Conservation (phyloP, 2,888 invertebrate species). For the Drosophila ochracea region DNA sequence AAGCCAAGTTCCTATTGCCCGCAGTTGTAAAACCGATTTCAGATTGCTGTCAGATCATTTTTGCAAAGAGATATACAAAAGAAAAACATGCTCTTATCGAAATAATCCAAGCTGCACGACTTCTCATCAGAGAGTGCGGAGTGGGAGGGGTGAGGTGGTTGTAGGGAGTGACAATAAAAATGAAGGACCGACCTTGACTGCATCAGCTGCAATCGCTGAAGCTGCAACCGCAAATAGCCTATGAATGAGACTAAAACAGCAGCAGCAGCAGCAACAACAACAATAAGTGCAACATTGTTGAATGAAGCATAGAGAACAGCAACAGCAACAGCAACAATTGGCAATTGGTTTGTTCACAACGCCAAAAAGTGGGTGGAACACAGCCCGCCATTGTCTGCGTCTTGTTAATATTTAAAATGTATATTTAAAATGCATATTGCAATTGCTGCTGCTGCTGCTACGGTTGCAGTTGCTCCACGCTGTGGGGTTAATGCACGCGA, state of each 20-base stretch:
- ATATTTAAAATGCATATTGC: slow-evolving; percentile 52
- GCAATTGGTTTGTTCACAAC: slow-evolving; percentile 31
- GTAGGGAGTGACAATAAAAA: slow-evolving; percentile 13
- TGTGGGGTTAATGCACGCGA: slow-evolving; percentile 72
- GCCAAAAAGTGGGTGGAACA: slow-evolving; percentile 60
- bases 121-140: slow-evolving; percentile 15
- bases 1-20: slow-evolving; percentile 1
- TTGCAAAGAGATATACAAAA: slow-evolving; percentile 21
- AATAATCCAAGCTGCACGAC: slow-evolving; percentile 64
- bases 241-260: slow-evolving; percentile 40
- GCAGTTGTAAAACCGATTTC: slow-evolving; percentile 4
- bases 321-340: slow-evolving; percentile 26
- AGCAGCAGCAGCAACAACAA: slow-evolving; percentile 17
- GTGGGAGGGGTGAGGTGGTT: neutral
- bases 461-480: slow-evolving; percentile 11
- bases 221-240: slow-evolving; percentile 34
- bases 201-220: slow-evolving; percentile 25
- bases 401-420: slow-evolving; percentile 20
- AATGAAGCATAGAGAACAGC: slow-evolving; percentile 59
- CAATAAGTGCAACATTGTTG: slow-evolving; percentile 61
- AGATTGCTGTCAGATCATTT: slow-evolving; percentile 53
- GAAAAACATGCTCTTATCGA: slow-evolving; percentile 54
- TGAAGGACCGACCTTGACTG: slow-evolving; percentile 72
- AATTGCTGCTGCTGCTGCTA: neutral
- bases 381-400: slow-evolving; percentile 57